Conservation (phyloP, 2,888 invertebrate genomes). For the Ferdinandea cuprea region DNA sequence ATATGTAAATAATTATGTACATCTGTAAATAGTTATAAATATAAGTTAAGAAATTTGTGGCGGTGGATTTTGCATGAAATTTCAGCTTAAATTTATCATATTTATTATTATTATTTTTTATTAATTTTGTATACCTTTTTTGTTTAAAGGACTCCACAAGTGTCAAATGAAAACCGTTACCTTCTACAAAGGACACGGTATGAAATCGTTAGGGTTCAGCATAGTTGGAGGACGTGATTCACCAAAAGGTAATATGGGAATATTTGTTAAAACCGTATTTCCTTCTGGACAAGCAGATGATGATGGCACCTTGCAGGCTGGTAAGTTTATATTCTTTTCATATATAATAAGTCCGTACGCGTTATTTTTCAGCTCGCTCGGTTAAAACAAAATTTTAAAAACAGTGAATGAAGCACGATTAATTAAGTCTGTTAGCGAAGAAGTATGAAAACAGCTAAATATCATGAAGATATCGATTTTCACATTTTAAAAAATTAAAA, state of each 20-base stretch:
- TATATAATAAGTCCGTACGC: neutral
- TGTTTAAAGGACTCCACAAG: constrained; percentile 61
- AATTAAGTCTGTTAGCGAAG: too few species aligned
- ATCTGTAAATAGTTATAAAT: neutral
- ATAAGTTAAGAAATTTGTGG: neutral
- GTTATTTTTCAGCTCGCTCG: too few species aligned
- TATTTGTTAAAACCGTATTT: constrained; percentile 94
- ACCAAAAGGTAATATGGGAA: constrained; percentile 93
- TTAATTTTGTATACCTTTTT: neutral
- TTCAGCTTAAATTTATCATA: too few species aligned
- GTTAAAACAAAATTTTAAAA: too few species aligned
- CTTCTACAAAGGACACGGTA: constrained; percentile 92
- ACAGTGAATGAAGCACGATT: too few species aligned
- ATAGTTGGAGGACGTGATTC: constrained; percentile 95
- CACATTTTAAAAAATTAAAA: too few species aligned
- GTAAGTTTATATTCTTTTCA: constrained; percentile 83
- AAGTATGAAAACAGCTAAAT: too few species aligned
- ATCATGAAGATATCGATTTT: too few species aligned
- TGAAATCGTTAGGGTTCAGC: constrained; percentile 94
- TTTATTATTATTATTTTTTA: neutral
- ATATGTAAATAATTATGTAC: neutral
- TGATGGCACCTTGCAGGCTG: constrained; percentile 92
- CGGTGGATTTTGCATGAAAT: neutral
- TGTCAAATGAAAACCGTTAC: constrained; percentile 83
- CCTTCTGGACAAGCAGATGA: constrained; percentile 93